These are phyloP conservation scores for Dromaius novaehollandiae DNA, from an alignment of 2,113 vertebrate genomes.

Conservation along the genomic window DNA sequence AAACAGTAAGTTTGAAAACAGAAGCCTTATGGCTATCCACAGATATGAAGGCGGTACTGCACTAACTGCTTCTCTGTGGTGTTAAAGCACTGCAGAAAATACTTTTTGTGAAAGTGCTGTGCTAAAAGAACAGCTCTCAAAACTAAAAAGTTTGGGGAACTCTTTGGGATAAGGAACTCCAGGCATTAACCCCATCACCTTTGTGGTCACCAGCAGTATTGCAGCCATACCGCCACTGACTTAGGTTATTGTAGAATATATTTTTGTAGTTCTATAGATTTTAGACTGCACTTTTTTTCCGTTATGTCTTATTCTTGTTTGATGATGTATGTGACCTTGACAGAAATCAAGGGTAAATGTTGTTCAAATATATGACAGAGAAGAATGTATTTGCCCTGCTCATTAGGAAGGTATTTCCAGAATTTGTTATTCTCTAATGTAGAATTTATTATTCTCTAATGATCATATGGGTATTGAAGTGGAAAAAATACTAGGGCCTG, in stretches of 20 bases:
- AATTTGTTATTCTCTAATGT: neutral
- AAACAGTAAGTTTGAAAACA: neutral
- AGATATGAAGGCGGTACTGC: neutral
- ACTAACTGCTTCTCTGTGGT: neutral
- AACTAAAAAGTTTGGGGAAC: neutral
- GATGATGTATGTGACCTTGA: neutral
- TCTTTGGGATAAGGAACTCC: neutral
- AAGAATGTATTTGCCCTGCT: neutral
- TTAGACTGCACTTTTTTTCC: neutral
- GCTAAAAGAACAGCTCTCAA: neutral
- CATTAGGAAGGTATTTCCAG: neutral
- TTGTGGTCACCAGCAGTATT: neutral
- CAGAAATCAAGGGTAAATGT: neutral
- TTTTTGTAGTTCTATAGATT: neutral
- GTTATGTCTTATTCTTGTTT: neutral
- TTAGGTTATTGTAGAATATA: neutral
- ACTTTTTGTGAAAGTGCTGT: neutral
- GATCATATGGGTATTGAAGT: neutral
- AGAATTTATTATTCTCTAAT: neutral
- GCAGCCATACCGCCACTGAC: neutral
- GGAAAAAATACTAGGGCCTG: neutral
- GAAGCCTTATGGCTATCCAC: neutral
- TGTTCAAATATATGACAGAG: neutral
- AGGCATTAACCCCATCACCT: neutral
- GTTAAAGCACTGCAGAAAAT: neutral